A percentile compares a stretch with the other conserved stretches of the same genome.
Conservation (phyloP, 2,797 vertebrate species). For the Micrastur ruficollis region DNA sequence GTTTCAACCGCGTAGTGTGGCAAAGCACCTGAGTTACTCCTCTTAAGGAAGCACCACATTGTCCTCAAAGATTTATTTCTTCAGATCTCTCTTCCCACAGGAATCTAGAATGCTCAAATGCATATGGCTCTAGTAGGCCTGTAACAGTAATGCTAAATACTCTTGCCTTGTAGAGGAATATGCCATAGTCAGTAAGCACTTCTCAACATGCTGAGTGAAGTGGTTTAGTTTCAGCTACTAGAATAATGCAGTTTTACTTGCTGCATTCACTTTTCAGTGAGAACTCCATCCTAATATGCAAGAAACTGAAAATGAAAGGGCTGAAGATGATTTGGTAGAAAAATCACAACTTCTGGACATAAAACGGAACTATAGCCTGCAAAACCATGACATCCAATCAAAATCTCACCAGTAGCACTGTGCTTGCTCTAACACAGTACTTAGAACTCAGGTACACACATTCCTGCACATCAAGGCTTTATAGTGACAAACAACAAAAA, state of each 20-base stretch:
- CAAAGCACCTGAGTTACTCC: conserved; percentile 1
- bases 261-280: neutral
- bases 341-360: neutral
- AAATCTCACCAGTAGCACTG: neutral
- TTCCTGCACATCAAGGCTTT: neutral
- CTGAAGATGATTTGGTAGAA: neutral
- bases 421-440: neutral
- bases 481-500: neutral
- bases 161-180: neutral
- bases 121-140: neutral
- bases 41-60: neutral
- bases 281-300: neutral
- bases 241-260: neutral
- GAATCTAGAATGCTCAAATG: neutral
- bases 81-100: neutral
- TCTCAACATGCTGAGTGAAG: neutral
- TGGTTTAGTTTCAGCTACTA: neutral
- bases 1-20: neutral
- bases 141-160: neutral
- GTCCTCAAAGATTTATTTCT: neutral
- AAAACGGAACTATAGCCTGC: neutral
- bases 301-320: neutral
- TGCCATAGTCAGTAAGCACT: neutral
- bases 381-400: neutral
- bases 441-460: neutral